Percentiles rank a stretch among this genome's conserved stretches.
These are phyloP conservation scores for Melinaea marsaeus DNA, from an alignment of 2,888 invertebrate species.

Conservation along the genomic window DNA sequence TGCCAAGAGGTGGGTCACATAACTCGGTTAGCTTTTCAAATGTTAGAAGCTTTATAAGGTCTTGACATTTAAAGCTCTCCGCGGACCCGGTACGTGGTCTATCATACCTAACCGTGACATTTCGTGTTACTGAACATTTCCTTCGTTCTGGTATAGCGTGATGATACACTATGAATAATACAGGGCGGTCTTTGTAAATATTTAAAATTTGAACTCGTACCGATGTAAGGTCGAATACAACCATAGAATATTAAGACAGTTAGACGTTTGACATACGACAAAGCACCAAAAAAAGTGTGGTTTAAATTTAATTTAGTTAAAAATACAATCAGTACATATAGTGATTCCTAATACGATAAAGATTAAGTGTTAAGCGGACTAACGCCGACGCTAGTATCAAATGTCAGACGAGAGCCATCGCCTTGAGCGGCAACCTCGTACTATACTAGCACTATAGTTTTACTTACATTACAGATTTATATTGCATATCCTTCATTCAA, in stretches of 20 bases:
- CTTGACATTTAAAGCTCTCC: constrained; percentile 30
- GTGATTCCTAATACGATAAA: not conserved
- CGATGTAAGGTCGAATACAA: not conserved
- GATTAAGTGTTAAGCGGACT: not conserved
- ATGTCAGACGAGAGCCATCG: not conserved
- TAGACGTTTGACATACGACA: no score
- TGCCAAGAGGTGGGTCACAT: not conserved
- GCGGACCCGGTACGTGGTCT: constrained; percentile 28
- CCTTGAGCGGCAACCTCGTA: not conserved
- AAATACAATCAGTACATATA: not conserved
- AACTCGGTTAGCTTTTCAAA: constrained; percentile 4
- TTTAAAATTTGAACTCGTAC: not conserved
- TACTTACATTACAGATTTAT: not conserved
- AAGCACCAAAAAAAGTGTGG: no score
- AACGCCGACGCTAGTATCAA: not conserved
- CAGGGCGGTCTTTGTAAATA: constrained; percentile 1
- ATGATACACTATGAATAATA: constrained; percentile 21
- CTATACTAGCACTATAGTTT: not conserved
- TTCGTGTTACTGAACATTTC: constrained; percentile 25
- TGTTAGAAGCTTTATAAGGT: constrained; percentile 17
- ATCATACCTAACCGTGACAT: constrained; percentile 26
- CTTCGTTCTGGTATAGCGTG: constrained; percentile 21
- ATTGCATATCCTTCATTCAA: not conserved
- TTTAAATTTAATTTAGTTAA: no score
- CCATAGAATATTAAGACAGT: constrained; percentile 6